Percentiles rank a stretch among this genome's conserved stretches.
phyloP scores from a whole-genome alignment of 1,140 invertebrate genomes.

The Drosophila ercepeae region DNA sequence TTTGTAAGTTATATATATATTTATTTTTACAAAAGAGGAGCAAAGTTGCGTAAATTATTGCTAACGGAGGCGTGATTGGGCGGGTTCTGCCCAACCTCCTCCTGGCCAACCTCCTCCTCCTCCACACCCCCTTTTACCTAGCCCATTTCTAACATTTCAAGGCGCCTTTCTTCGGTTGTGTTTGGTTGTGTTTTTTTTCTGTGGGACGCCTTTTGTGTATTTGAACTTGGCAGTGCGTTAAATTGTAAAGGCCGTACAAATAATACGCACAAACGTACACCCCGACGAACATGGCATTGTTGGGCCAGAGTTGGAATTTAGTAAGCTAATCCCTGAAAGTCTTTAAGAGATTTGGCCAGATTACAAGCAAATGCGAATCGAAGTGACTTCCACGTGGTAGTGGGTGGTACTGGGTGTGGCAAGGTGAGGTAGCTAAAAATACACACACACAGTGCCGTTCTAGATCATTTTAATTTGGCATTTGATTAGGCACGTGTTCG shows the following conservation, averaged over 20 bases:
- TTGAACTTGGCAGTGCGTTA: conserved; percentile 81
- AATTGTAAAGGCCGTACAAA: conserved; percentile 75
- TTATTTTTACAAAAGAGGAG: conserved; percentile 79
- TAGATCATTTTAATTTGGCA: conserved; percentile 75
- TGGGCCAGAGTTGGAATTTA: conserved; percentile 44
- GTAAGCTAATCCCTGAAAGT: conserved; percentile 74
- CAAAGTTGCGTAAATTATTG: conserved; percentile 82
- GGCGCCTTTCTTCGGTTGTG: conserved; percentile 30
- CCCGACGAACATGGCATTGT: conserved; percentile 15
- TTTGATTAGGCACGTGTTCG: conserved; percentile 73
- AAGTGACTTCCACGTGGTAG: conserved; percentile 46
- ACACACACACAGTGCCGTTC: conserved; percentile 45
- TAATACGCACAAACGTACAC: conserved; percentile 38
- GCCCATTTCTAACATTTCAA: conserved; percentile 1
- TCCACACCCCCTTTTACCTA: background rate
- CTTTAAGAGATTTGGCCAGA: conserved; percentile 67
- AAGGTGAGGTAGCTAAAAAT: conserved; percentile 50
- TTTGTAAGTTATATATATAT: conserved; percentile 73
- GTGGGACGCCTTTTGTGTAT: conserved; percentile 71
- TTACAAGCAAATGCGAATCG: conserved; percentile 63
- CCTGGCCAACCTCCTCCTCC: background rate
- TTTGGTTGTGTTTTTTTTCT: conserved; percentile 8
- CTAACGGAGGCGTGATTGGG: conserved; percentile 74
- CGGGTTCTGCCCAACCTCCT: conserved; percentile 25
- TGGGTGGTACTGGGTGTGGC: conserved; percentile 32